Evolutionary conservation across 2,888 invertebrate species (phyloP).

Genomic region (Cephus spinipes): DNA sequence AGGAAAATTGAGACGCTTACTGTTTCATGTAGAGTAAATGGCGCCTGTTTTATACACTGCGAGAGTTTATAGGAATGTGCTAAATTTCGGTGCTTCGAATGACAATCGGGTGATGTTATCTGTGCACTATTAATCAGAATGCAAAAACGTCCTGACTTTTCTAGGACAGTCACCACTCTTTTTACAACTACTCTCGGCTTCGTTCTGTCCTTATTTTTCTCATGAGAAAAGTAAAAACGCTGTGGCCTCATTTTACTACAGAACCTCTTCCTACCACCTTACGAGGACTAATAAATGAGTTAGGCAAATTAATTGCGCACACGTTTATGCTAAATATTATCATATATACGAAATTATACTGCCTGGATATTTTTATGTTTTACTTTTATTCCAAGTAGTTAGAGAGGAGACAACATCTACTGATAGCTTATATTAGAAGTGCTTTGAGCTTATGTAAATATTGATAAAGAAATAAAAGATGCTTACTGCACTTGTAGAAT

Average conservation of each 20-base stretch:
- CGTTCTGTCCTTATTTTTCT: slow-evolving; percentile 8
- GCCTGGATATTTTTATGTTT: neutral
- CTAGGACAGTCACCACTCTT: slow-evolving; percentile 23
- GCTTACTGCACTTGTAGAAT: neutral
- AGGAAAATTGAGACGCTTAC: neutral
- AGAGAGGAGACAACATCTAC: neutral
- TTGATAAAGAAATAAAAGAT: neutral
- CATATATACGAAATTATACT: neutral
- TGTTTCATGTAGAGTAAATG: neutral
- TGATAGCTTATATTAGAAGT: neutral
- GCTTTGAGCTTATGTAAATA: neutral
- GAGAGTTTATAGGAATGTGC: neutral
- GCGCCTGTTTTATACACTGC: neutral
- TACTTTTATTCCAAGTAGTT: neutral
- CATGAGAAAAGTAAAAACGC: neutral
- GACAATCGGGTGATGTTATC: slow-evolving; percentile 30
- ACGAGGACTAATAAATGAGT: neutral
- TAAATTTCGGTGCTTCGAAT: neutral
- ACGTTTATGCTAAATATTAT: neutral
- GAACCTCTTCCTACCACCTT: neutral
- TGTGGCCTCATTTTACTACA: neutral
- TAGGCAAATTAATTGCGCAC: neutral
- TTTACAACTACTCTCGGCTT: slow-evolving; percentile 27
- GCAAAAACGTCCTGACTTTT: slow-evolving; percentile 31
- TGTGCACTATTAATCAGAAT: slow-evolving; percentile 30